Conservation (phyloP, 2,888 invertebrate genomes). For the Scaptomyza flava region DNA sequence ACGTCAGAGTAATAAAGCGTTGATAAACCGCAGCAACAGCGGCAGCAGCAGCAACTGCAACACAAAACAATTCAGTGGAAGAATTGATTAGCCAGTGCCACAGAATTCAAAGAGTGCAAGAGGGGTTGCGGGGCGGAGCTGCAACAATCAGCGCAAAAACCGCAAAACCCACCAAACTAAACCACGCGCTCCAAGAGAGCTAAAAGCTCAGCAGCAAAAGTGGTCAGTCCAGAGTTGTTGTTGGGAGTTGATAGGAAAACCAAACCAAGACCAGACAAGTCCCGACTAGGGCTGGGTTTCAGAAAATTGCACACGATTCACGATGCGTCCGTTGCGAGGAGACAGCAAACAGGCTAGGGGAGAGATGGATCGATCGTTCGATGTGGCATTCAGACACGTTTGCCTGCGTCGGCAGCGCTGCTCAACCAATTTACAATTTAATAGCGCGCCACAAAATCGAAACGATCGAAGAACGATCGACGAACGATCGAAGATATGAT, state of each 20-base stretch:
- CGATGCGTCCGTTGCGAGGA: constrained; percentile 42
- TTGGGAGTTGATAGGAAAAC: constrained; percentile 9
- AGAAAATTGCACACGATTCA: constrained; percentile 75
- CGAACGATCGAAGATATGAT: constrained; percentile 13
- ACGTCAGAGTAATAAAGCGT: constrained; percentile 82
- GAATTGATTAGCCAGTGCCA: constrained; percentile 64
- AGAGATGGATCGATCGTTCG: constrained; percentile 16
- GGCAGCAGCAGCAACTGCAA: constrained; percentile 1
- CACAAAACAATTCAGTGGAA: constrained; percentile 50
- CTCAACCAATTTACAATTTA: constrained; percentile 77
- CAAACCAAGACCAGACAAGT: constrained; percentile 11
- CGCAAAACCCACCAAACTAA: constrained; percentile 49
- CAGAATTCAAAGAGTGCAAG: constrained; percentile 3
- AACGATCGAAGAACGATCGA: constrained; percentile 57
- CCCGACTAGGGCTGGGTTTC: constrained; percentile 42
- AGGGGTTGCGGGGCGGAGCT: not conserved
- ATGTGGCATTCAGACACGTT: constrained; percentile 76
- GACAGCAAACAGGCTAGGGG: not conserved
- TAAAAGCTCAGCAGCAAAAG: constrained; percentile 56
- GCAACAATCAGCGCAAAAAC: constrained; percentile 50
- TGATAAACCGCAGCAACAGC: constrained; percentile 75
- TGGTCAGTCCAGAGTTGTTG: constrained; percentile 49
- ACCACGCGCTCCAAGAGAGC: constrained; percentile 33
- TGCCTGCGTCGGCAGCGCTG: constrained; percentile 67
- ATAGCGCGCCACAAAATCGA: constrained; percentile 76